phyloP scores from a whole-genome alignment of 2,113 vertebrate genomes.

The Eidolon helvum region DNA sequence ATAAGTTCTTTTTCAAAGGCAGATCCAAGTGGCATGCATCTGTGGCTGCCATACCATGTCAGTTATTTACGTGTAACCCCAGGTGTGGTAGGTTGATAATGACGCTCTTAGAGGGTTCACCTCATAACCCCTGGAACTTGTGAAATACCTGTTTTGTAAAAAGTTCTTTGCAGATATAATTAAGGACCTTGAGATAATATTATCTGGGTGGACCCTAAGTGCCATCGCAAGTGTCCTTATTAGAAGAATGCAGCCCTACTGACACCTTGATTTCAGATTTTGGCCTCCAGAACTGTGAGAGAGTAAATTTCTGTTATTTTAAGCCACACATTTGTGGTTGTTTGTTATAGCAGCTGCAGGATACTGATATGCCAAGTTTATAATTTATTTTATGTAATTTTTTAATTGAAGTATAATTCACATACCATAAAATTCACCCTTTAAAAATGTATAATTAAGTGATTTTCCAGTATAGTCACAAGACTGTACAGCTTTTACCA shows the following conservation, averaged over 20 bases:
- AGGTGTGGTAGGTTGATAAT: not conserved
- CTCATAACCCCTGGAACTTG: not conserved
- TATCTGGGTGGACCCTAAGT: not conserved
- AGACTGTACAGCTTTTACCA: not conserved
- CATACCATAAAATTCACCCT: not conserved
- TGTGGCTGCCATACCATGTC: not conserved
- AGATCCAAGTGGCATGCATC: not conserved
- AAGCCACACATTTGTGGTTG: not conserved
- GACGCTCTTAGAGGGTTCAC: not conserved
- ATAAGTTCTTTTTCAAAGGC: not conserved
- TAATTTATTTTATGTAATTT: not conserved
- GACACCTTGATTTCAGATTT: not conserved
- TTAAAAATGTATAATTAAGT: not conserved
- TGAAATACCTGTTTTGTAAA: not conserved
- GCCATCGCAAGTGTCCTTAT: not conserved
- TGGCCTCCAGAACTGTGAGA: not conserved
- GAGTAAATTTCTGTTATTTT: not conserved
- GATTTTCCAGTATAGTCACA: not conserved
- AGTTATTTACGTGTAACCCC: not conserved
- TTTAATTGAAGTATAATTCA: not conserved
- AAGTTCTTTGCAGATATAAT: not conserved
- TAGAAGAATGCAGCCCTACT: not conserved
- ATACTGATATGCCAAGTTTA: not conserved
- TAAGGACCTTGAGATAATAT: not conserved
- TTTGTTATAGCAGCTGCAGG: not conserved